phyloP scores from a whole-genome alignment of 2,113 vertebrate genomes.

The Eudorcas thomsonii region DNA sequence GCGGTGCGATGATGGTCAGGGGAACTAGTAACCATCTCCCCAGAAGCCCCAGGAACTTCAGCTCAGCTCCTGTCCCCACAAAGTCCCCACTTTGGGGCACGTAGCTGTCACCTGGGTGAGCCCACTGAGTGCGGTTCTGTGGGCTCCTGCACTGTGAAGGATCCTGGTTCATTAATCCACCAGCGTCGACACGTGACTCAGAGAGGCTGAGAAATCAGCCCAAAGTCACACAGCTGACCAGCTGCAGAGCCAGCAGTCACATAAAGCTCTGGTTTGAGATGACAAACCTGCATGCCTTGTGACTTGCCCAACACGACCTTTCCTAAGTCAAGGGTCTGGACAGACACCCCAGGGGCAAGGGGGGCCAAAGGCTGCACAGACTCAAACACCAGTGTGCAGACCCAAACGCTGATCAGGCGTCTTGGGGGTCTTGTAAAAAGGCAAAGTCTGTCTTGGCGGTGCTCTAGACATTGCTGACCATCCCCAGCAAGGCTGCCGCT shows the following conservation, averaged over 20 bases:
- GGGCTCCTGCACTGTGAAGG: background rate
- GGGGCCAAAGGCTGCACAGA: background rate
- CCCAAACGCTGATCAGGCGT: rapidly evolving
- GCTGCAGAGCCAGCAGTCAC: background rate
- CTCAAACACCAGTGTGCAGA: background rate
- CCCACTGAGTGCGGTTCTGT: background rate
- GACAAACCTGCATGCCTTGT: background rate
- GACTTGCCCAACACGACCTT: rapidly evolving
- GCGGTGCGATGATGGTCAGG: rapidly evolving
- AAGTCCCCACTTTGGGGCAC: background rate
- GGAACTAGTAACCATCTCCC: background rate
- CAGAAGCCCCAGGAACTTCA: background rate
- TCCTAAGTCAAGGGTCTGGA: background rate
- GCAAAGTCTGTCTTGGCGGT: background rate
- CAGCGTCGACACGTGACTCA: background rate
- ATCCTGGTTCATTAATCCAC: background rate
- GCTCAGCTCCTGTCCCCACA: background rate
- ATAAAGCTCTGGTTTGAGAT: background rate
- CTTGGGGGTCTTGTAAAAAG: background rate
- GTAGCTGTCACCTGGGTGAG: background rate
- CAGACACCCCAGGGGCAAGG: rapidly evolving
- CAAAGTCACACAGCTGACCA: background rate
- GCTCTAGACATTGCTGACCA: background rate
- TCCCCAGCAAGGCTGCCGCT: background rate
- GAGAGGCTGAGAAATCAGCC: background rate